Evolutionary conservation across 2,888 invertebrate species (phyloP).

Genomic region (Coecobrya sp.): DNA sequence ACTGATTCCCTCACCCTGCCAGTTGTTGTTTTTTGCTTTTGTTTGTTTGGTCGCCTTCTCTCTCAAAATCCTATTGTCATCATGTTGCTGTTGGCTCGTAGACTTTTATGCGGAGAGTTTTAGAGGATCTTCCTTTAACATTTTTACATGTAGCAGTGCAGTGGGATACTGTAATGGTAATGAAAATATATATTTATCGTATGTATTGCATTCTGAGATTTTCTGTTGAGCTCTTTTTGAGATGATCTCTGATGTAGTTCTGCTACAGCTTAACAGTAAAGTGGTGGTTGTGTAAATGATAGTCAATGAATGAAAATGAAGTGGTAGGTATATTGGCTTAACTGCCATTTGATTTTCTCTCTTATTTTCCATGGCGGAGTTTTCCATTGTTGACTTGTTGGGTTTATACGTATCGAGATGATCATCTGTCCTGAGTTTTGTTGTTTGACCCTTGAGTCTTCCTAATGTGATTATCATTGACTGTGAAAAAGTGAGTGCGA

Average conservation of each 20-base stretch:
- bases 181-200: constrained; percentile 29
- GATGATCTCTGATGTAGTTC: constrained; percentile 19
- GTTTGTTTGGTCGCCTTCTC: constrained; percentile 40
- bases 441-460: constrained; percentile 60
- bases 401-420: background rate
- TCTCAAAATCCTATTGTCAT: constrained; percentile 46
- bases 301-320: constrained; percentile 61
- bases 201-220: background rate
- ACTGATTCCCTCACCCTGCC: background rate
- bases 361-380: constrained; percentile 2
- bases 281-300: constrained; percentile 59
- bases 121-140: background rate
- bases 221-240: constrained; percentile 24
- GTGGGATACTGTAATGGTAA: constrained; percentile 17
- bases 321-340: background rate
- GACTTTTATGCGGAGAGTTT: background rate
- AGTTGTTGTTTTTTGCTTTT: constrained; percentile 56
- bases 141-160: too few relatives aligned
- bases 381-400: constrained; percentile 59
- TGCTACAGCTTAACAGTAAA: background rate
- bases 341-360: constrained; percentile 67
- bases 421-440: constrained; percentile 53
- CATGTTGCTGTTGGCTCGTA: constrained; percentile 3
- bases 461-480: constrained; percentile 75
- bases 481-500: constrained; percentile 41